phyloP scores from a whole-genome alignment of 2,888 invertebrate species.

The Oscheius myriophilus region DNA sequence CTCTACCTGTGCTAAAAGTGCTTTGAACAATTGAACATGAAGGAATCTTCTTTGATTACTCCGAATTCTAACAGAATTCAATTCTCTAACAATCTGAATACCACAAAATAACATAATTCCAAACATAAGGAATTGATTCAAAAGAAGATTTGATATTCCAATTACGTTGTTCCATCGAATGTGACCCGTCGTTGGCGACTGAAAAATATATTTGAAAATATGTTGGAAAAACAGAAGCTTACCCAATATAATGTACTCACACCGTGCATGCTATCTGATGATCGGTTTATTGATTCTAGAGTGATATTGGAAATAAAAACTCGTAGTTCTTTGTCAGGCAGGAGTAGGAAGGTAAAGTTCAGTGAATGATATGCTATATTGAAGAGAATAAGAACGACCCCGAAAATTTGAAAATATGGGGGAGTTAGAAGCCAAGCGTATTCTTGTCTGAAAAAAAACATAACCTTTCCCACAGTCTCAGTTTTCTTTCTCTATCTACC shows the following conservation, averaged over 20 bases:
- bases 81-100: neutral
- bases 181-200: neutral
- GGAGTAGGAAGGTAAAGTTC: conserved; percentile 1
- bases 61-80: neutral
- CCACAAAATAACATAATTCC: conserved; percentile 4
- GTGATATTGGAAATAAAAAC: neutral
- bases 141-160: neutral
- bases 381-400: neutral
- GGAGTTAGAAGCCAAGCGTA: neutral
- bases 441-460: conserved; percentile 3
- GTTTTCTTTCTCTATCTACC: neutral
- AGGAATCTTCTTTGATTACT: neutral
- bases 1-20: conserved; percentile 5
- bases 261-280: neutral
- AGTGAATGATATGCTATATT: conserved; percentile 2
- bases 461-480: neutral
- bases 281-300: neutral
- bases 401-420: neutral
- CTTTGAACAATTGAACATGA: neutral
- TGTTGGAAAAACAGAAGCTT: neutral
- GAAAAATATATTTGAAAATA: too few relatives aligned
- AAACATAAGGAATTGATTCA: neutral
- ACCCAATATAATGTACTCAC: neutral
- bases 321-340: neutral
- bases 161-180: neutral